Base-by-base conservation (phyloP, 2,797 vertebrate genomes). In the Falco novaeseelandiae region DNA sequence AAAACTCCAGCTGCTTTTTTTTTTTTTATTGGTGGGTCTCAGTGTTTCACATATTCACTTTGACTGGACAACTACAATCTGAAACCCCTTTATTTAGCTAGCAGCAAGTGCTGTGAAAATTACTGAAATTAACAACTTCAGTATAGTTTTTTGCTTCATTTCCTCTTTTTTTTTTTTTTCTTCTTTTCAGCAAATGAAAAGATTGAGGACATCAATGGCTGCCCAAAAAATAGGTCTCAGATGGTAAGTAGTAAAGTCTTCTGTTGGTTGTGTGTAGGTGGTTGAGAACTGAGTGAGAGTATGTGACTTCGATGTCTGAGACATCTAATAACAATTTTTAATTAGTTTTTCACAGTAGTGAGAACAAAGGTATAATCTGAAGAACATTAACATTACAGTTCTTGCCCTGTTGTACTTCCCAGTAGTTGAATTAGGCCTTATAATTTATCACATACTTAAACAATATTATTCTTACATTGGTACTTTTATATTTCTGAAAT, bases 181-280 rank as follows among this genome's bases (percentile, higher is more conserved):
- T 85, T 34, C 42, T 95, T 98, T 98, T 57, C 98, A 99, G 99
- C 99, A 96, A 99, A 99, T 96, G 99, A 99, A 96, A 99, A 99
- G 98, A 99, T 99, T 76, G 99, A 98, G 95, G 99, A 99, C 94
- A 99, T 99, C 98, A 99, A 99, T 98, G 99, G 99, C 98, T 99
- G 99, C 97, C 99, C 99, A 7, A 99, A 99, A 98, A 99, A 99
- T 95, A 98, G 98, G 66, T 99, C 99, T 97, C 99, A 99, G 99
- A 99, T 99, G 99, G 99, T 99, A 84, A 99, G 99, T 98, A 94
- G 81, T 83, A 2, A 83, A 30, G 6, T 14, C n/a, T 2, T 44
- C 11, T 66, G 36, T 55, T 54, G 71, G 57, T 58, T 59, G 34
- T 73, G 38, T 71, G 51, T 55, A 8, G 1, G 1, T 74, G 83